phyloP scores from a whole-genome alignment of 2,113 vertebrate genomes.

The Etheostoma spectabile region DNA sequence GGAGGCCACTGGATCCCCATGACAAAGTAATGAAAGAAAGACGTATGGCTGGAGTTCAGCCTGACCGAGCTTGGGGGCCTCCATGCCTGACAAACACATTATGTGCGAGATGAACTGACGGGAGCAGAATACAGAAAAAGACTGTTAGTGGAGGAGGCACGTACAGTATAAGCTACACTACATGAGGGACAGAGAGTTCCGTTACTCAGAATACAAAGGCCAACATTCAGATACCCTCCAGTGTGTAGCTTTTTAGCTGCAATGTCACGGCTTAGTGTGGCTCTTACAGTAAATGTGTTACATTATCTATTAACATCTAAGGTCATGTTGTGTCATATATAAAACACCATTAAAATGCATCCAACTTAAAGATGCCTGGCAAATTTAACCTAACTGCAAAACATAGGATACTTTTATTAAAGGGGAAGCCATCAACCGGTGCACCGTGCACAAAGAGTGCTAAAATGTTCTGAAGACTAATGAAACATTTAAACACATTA shows the following conservation, averaged over 20 bases:
- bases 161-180: conserved; percentile 25
- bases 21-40: conserved; percentile 83
- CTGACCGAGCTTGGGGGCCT: conserved; percentile 66
- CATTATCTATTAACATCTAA: background rate
- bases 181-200: conserved; percentile 44
- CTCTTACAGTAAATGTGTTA: conserved; percentile 6
- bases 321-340: background rate
- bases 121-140: conserved; percentile 66
- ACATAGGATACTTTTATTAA: background rate
- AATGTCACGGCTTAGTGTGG: conserved; percentile 1
- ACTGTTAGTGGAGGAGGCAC: conserved; percentile 40
- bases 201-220: conserved; percentile 25
- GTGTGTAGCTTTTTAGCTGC: conserved; percentile 11
- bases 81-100: conserved; percentile 81
- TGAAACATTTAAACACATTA: conserved; percentile 12
- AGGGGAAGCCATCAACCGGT: background rate
- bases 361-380: background rate
- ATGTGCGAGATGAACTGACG: conserved; percentile 77
- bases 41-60: conserved; percentile 74
- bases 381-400: background rate
- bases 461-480: background rate
- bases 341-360: background rate
- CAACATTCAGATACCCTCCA: conserved; percentile 30
- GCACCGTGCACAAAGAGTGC: background rate
- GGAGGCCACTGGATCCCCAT: conserved; percentile 76